Conservation (phyloP, 2,797 vertebrate species). For the Pseudocheirus occidentalis region DNA sequence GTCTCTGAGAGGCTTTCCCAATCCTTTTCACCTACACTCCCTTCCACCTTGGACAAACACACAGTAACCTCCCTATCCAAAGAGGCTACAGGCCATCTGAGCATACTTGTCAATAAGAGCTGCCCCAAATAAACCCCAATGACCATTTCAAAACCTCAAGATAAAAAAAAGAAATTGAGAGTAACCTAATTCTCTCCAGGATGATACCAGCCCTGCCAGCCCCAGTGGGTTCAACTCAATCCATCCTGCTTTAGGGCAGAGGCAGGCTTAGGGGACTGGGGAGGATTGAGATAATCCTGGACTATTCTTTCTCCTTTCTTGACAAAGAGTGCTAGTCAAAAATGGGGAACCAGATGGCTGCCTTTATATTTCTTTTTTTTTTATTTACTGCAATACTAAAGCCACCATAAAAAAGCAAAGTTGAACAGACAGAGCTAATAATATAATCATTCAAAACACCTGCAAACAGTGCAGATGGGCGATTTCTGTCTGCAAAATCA, state of each 20-base stretch:
- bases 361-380: constrained; percentile 92
- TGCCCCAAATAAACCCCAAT: neutral
- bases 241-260: constrained; percentile 68
- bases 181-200: constrained; percentile 5
- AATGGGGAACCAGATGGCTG: constrained; percentile 93
- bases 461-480: constrained; percentile 98
- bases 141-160: neutral
- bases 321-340: constrained; percentile 85
- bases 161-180: neutral
- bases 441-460: constrained; percentile 99
- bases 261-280: constrained; percentile 72
- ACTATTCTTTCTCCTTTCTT: constrained; percentile 80
- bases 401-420: constrained; percentile 95
- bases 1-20: neutral
- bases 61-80: neutral
- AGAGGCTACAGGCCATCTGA: neutral
- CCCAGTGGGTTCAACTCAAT: constrained; percentile 77
- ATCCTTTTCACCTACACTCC: fast-evolving
- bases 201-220: neutral
- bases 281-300: constrained; percentile 73
- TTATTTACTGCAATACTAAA: constrained; percentile 91
- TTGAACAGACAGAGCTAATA: constrained; percentile 98
- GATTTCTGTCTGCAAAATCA: constrained; percentile 94
- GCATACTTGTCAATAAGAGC: neutral
- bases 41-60: neutral